These are phyloP conservation scores for Bombus cullumanus DNA, from an alignment of 1,140 invertebrate genomes.

Conservation along the genomic window DNA sequence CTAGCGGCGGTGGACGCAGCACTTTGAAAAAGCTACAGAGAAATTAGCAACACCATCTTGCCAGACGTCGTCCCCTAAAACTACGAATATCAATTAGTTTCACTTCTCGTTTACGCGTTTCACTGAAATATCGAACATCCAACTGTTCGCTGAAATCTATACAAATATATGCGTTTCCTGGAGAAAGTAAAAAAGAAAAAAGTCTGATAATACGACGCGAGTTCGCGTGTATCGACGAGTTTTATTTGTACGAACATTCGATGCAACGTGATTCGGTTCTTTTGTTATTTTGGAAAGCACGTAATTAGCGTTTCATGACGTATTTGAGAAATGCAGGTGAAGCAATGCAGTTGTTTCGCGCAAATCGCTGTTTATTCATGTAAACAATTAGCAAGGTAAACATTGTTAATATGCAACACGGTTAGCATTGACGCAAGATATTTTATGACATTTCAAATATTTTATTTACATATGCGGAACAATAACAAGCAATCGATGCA, in stretches of 20 bases:
- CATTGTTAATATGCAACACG: too few relatives aligned
- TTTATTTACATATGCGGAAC: too few relatives aligned
- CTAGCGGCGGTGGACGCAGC: accelerated
- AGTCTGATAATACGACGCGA: background rate
- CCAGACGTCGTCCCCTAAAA: background rate
- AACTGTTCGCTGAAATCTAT: background rate
- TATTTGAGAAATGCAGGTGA: too few relatives aligned
- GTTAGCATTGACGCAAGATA: too few relatives aligned
- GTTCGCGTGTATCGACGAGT: too few relatives aligned
- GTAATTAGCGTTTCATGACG: background rate
- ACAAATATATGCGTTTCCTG: background rate
- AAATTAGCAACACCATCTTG: background rate
- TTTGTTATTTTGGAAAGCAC: background rate
- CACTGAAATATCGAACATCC: background rate
- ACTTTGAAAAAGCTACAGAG: background rate
- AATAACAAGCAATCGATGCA: too few relatives aligned
- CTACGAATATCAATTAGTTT: background rate
- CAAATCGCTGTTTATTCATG: too few relatives aligned
- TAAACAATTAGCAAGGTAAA: too few relatives aligned
- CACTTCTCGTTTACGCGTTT: background rate
- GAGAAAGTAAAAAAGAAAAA: background rate
- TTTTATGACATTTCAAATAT: too few relatives aligned
- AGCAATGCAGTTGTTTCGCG: too few relatives aligned
- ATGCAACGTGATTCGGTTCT: background rate
- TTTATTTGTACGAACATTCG: background rate